Evolutionary conservation across 2,113 vertebrate species (phyloP).

Genomic region (Rhegmatorhina hoffmannsi): DNA sequence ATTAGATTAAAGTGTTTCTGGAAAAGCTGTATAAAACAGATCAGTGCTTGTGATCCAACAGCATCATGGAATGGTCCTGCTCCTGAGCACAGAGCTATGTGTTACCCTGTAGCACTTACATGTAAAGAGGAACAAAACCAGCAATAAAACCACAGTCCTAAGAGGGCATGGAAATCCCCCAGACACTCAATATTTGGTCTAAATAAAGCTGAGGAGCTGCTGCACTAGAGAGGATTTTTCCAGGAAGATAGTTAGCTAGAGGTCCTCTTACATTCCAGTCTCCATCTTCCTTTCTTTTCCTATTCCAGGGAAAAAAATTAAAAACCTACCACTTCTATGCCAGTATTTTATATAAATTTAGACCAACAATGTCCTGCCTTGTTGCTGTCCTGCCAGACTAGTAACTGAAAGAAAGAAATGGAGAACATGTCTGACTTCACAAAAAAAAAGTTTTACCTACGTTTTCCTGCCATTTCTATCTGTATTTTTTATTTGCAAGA

Average conservation of each 20-base stretch:
- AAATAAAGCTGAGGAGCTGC: background rate
- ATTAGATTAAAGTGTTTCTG: background rate
- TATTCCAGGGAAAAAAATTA: background rate
- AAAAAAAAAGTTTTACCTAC: background rate
- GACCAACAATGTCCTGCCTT: background rate
- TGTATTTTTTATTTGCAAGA: background rate
- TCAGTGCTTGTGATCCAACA: background rate
- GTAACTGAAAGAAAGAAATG: background rate
- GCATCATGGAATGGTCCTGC: fast-evolving
- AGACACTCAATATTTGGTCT: background rate
- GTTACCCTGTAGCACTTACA: background rate
- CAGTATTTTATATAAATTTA: background rate
- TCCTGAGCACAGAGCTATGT: background rate
- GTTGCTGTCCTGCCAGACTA: background rate
- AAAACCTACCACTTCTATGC: background rate
- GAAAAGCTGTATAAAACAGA: background rate
- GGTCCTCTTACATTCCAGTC: background rate
- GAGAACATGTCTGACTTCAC: background rate
- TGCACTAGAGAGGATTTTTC: background rate
- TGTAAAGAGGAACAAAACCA: background rate
- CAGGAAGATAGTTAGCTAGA: background rate
- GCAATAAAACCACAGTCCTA: background rate
- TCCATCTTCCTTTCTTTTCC: background rate
- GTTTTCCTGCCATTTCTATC: background rate
- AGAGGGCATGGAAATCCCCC: fast-evolving